These are phyloP conservation scores for Lasioglossum leucozonium DNA, from an alignment of 2,888 invertebrate genomes.

Conservation along the genomic window DNA sequence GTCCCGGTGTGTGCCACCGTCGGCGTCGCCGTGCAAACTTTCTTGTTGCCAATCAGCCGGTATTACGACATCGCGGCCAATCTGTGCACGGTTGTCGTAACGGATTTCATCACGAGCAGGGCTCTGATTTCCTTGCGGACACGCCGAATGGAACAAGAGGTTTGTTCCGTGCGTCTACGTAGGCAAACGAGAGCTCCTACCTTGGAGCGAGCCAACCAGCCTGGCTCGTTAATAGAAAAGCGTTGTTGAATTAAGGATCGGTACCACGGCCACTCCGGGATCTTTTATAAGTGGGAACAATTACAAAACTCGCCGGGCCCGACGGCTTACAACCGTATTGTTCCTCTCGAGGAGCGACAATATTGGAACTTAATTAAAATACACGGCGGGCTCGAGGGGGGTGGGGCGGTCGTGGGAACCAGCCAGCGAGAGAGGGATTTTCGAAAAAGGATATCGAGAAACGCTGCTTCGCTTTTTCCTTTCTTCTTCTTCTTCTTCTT, in stretches of 20 bases:
- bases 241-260: constrained; percentile 17
- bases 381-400: constrained; percentile 41
- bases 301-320: constrained; percentile 35
- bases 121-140: neutral
- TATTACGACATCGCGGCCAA: constrained; percentile 28
- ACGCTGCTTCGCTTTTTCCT: constrained; percentile 7
- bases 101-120: constrained; percentile 4
- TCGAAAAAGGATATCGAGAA: constrained; percentile 72
- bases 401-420: constrained; percentile 74
- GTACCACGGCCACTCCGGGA: neutral
- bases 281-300: constrained; percentile 57
- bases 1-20: constrained; percentile 58
- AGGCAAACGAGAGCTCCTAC: neutral
- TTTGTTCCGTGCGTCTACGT: neutral
- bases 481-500: constrained; percentile 31
- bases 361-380: constrained; percentile 69
- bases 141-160: neutral
- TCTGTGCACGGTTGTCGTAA: constrained; percentile 12
- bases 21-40: constrained; percentile 25
- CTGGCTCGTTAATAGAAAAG: neutral
- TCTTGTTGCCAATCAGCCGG: constrained; percentile 51
- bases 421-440: constrained; percentile 57
- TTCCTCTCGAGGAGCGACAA: constrained; percentile 46
- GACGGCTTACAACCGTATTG: constrained; percentile 63
- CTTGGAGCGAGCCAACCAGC: neutral